Base-by-base conservation (phyloP, 2,797 vertebrate genomes). In the Enoplosus armatus region DNA sequence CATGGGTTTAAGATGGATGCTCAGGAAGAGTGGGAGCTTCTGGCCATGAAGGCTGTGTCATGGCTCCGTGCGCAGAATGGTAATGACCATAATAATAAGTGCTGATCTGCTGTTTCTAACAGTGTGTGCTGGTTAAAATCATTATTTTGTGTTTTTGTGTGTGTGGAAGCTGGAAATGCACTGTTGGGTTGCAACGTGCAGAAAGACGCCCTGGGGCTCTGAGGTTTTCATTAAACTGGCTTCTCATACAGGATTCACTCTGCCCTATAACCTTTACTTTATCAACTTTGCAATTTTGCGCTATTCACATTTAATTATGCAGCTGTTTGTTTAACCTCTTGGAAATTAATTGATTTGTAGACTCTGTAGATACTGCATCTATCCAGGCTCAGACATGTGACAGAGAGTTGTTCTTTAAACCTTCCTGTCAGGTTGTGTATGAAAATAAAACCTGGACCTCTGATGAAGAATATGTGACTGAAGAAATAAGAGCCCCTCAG, bases 11-110 rank as follows among this genome's bases (percentile, higher is more conserved):
- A 90, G 47, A 74, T 62, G 16, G 90, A 95, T 3, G 61, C 76
- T 50, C 88, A 88, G 61, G 89, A 89, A 0, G 96, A 97, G 82
- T 97, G 96, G 96, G 92, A 96, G 51, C 91, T 97, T 61, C 86
- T 97, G 86, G 94, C 95, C 68, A 76, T 87, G 58, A 96, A 97
- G 78, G 94, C 96, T 2, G 77, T 85, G 18, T 77, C 89, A 15
- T 96, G 96, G 96, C 85, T 97, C 66, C 72, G 27, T 33, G 63
- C 66, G 39, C 90, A 92, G 47, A 93, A 94, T 71, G 95, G 96
- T 96, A 83, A 79, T 24, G 20, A 45, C 4, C 18, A 29, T 18
- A 48, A 33, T 58, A 29, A 50, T 45, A 27, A 22, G 5, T 15
- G 8, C 9, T 56, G 1, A 48, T 5, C 10, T 60, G 15, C 35